Evolutionary conservation across 2,888 invertebrate species (phyloP).

Genomic region (Tridacna crocea): DNA sequence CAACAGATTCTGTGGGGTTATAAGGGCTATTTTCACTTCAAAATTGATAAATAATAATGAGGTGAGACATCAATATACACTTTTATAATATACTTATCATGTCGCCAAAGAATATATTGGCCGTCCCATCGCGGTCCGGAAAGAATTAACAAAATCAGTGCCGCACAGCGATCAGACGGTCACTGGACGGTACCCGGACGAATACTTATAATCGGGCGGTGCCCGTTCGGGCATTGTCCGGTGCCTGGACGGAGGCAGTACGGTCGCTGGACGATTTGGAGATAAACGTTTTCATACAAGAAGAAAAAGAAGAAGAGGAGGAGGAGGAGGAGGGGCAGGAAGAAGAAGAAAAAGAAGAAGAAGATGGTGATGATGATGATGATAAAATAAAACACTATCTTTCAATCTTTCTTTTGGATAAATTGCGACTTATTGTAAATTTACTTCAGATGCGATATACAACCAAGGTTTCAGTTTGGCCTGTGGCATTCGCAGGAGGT

Average conservation of each 20-base stretch:
- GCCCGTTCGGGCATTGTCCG: too few species aligned
- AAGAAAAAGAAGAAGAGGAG: too few species aligned
- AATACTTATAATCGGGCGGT: too few species aligned
- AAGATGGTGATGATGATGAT: not conserved
- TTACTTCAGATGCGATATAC: slow-evolving; percentile 12
- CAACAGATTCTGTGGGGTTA: not conserved
- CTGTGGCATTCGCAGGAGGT: not conserved
- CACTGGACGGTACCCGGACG: too few species aligned
- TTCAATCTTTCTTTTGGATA: not conserved
- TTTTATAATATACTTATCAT: too few species aligned
- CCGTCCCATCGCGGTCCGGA: too few species aligned
- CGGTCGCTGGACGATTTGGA: not conserved
- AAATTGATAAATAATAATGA: too few species aligned
- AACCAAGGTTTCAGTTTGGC: slow-evolving; percentile 2
- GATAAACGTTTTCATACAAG: not conserved
- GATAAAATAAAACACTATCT: not conserved
- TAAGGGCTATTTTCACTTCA: not conserved
- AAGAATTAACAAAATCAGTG: too few species aligned
- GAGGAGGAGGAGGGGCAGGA: too few species aligned
- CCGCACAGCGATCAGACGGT: too few species aligned
- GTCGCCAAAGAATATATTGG: too few species aligned
- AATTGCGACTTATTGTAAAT: not conserved
- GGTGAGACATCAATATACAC: not conserved
- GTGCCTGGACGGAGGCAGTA: too few species aligned
- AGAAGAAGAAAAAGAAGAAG: not conserved